A percentile compares a stretch with the other conserved stretches of the same genome.
These are phyloP conservation scores for Neosalanx taihuensis DNA, from an alignment of 2,797 vertebrate genomes.

Conservation along the genomic window DNA sequence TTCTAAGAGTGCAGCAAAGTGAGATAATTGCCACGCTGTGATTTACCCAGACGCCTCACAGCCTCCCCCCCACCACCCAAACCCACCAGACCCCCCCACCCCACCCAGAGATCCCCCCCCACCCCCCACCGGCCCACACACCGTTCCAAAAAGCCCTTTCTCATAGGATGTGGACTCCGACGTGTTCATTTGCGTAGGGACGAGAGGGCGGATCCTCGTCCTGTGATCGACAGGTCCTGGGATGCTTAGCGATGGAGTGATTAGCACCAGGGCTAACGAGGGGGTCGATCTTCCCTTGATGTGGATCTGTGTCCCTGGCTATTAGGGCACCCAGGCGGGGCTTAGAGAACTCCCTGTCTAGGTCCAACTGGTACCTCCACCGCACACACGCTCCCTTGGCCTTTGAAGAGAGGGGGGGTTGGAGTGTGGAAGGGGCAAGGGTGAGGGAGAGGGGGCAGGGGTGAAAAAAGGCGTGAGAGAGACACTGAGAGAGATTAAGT, in stretches of 20 bases:
- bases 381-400: slow-evolving; percentile 16
- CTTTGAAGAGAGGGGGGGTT: slow-evolving; percentile 51
- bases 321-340: slow-evolving; percentile 41
- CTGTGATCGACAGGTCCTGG: slow-evolving; percentile 35
- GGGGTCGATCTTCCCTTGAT: slow-evolving; percentile 40
- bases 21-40: slow-evolving; percentile 56
- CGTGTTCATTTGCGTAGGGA: background rate
- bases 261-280: slow-evolving; percentile 41
- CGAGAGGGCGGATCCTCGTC: slow-evolving; percentile 11
- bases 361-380: slow-evolving; percentile 40
- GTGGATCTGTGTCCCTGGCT: slow-evolving; percentile 39
- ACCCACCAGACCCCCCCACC: background rate
- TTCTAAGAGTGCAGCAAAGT: slow-evolving; percentile 63
- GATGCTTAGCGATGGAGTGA: slow-evolving; percentile 40
- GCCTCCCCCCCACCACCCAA: slow-evolving; percentile 35
- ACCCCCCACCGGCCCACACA: background rate
- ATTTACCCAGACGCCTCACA: slow-evolving; percentile 29
- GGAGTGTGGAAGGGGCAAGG: slow-evolving; percentile 12
- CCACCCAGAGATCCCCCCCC: slow-evolving; percentile 6
- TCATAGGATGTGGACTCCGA: slow-evolving; percentile 13
- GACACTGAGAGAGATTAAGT: background rate
- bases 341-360: slow-evolving; percentile 27
- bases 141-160: slow-evolving; percentile 29
- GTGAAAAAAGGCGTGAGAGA: background rate
- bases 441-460: slow-evolving; percentile 9